phyloP scores from a whole-genome alignment of 2,797 vertebrate species.

The Pangasius mekongensis region DNA sequence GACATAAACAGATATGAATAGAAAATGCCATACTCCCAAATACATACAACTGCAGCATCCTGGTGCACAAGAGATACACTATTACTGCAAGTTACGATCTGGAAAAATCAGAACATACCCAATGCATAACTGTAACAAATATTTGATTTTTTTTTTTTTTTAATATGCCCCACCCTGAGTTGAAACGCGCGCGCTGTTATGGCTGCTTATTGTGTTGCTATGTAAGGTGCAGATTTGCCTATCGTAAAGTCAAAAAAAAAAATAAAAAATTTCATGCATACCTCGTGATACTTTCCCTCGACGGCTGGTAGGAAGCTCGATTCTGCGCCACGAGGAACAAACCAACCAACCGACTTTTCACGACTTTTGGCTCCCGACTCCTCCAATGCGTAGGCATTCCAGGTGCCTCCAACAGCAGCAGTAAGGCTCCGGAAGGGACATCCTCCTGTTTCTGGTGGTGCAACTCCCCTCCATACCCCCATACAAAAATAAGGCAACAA shows the following conservation, averaged over 20 bases:
- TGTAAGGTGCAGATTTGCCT: not conserved
- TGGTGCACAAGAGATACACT: not conserved
- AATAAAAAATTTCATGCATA: not conserved
- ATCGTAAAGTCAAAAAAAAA: not conserved
- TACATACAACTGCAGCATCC: not conserved
- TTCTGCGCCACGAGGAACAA: constrained; percentile 31
- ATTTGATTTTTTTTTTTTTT: not conserved
- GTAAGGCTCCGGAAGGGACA: constrained; percentile 45
- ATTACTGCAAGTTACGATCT: not conserved
- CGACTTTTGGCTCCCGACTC: constrained; percentile 48
- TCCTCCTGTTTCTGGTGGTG: constrained; percentile 41
- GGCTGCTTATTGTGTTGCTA: constrained; percentile 14
- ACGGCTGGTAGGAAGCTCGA: constrained; percentile 52
- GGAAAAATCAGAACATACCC: not conserved
- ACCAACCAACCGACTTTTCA: constrained; percentile 36
- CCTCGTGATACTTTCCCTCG: constrained; percentile 47
- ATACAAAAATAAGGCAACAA: not conserved
- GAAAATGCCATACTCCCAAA: constrained; percentile 32
- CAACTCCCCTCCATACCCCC: constrained; percentile 6
- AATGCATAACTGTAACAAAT: not conserved
- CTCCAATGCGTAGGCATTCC: constrained; percentile 49
- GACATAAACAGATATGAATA: constrained; percentile 43
- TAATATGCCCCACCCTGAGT: constrained; percentile 24
- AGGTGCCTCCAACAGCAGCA: constrained; percentile 48
- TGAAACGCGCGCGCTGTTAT: not conserved